Evolutionary conservation across 2,797 vertebrate species (phyloP), one percentile per base, ranked within the genome.

Genomic region (Siniperca scherzeri): DNA sequence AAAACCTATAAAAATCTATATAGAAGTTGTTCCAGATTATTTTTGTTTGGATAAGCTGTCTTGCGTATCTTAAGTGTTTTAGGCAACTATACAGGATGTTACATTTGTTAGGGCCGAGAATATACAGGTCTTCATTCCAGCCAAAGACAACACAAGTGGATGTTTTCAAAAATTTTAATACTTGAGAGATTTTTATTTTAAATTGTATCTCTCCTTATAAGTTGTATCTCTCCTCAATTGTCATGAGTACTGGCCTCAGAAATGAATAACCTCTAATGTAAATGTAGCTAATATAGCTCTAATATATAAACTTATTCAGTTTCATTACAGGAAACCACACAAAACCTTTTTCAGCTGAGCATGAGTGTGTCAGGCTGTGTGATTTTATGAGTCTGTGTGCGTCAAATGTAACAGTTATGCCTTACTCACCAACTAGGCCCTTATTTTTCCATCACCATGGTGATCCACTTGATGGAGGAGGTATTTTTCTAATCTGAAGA

Each of bases 401-500:
- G 6, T 76, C 68, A 30, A 21, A 68, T 55, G 42, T 25, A 36
- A 19, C 56, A 64, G 57, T 74, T 74, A 33, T 0, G 9, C 16
- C 33, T 74, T 57, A 48, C 33, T 83, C 42, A 78, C 53, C 38
- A 66, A 53, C 78, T 25, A 19, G 5, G 25, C 60, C 27, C 21
- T 71, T 61, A 46, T 78, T 57, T 90, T 78, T 59, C 42, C 36
- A 71, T 88, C 78, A 76, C 70, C 65, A 82, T 61, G 71, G 67
- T 50, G 70, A 89, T 84, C 52, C 16, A 44, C 68, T 74, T 67
- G 62, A 83, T 53, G 52, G 52, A 79, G 65, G 62, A 90, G 84
- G 36, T 52, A 65, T 85, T 85, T 85, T 84, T 80, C 30, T 78
- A 71, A 82, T 83, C 60, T 67, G 21, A 68, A 74, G 59, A 52